Base-by-base conservation (phyloP, 2,113 vertebrate species). In the Bungarus multicinctus region DNA sequence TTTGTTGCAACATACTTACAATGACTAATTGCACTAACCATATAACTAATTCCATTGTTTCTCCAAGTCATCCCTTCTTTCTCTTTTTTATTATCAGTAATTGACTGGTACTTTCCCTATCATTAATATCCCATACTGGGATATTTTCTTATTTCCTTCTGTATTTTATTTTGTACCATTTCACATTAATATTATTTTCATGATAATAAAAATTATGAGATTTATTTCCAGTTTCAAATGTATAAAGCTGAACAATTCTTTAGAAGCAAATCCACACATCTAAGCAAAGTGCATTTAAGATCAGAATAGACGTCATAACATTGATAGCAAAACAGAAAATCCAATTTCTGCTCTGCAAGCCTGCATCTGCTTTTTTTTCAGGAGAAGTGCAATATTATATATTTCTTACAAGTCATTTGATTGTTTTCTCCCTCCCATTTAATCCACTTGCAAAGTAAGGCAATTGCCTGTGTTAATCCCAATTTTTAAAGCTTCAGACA, bases 361-460 rank as follows among this genome's bases (percentile, higher is more conserved):
- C 60, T 39, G 64, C 88, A 54, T 18, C 85, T 93, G 22, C 5
- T 94, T 95, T 90, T 60, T 60, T 86, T 95, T 96, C 94, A 93
- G 60, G 81, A 95, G 96, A 93, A 86, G 74, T 53, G 55, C 43
- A 91, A 91, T 87, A 57, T 81, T 85, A 30, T 20, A 53, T 54
- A 90, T 93, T 94, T 92, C 23, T 43, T 94, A 47, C 81, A 86
- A 93, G 45, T 55, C 45, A 85, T 89, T 64, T 90, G 74, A 64
- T n/a, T 81, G 89, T 34, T 69, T 50, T 57, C 57, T 87, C 52
- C 88, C 22, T 86, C 94, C 91, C 93, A 87, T 58, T 92, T 91
- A 87, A 87, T 58, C 58, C 43, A 74, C 30, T 86, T 93, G 86
- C 74, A 95, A 39, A 0, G 50, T 91, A 52, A 18, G 94, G 47